Evolutionary conservation across 2,113 vertebrate genomes (phyloP).

Genomic region (Cynopterus brachyotis): DNA sequence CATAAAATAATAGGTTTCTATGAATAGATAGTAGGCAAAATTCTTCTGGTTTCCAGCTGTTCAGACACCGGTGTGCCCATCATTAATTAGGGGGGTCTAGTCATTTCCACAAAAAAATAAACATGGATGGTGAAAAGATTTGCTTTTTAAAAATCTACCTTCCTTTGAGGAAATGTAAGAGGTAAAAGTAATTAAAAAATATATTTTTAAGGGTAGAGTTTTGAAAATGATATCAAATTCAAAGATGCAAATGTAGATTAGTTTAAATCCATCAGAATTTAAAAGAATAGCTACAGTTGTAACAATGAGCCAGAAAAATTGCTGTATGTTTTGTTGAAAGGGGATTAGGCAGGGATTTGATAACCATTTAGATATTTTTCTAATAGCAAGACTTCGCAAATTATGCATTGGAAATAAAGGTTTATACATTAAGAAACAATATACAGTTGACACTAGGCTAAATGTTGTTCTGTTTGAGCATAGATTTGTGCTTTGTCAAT

Average conservation of each 20-base stretch:
- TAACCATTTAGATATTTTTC: not conserved
- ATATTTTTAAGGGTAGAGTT: not conserved
- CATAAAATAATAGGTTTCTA: no score
- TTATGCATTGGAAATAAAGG: not conserved
- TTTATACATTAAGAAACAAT: not conserved
- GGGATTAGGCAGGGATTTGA: not conserved
- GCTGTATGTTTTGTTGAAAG: rapidly evolving
- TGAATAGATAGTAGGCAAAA: no score
- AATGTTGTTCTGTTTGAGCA: not conserved
- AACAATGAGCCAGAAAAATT: not conserved
- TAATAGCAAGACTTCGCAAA: not conserved
- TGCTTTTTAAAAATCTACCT: not conserved
- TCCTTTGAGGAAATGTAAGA: not conserved
- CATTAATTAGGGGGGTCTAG: no score
- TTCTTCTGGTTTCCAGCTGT: no score
- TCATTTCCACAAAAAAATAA: not conserved
- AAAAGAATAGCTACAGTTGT: not conserved
- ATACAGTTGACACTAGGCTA: not conserved
- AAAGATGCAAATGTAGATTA: not conserved
- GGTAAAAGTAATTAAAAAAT: not conserved
- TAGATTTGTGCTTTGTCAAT: not conserved
- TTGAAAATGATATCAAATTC: not conserved
- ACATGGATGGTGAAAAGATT: not conserved
- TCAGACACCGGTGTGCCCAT: no score
- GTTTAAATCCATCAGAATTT: not conserved